Conservation (phyloP, 2,113 vertebrate genomes). For the Prolemur simus region DNA sequence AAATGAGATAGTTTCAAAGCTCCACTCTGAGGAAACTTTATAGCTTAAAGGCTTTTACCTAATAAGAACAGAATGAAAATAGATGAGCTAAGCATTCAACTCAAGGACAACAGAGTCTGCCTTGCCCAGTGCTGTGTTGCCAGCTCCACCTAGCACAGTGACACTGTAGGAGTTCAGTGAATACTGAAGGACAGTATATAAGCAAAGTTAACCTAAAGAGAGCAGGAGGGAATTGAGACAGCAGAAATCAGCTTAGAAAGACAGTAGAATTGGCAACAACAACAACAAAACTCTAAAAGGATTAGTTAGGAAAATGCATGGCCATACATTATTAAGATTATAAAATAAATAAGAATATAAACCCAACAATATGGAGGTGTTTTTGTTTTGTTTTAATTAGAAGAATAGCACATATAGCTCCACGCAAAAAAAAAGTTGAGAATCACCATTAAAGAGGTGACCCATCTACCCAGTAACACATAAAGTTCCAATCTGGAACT, state of each 20-base stretch:
- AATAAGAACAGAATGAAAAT: background rate
- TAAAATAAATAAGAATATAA: constrained; percentile 24
- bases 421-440: background rate
- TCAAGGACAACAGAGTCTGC: background rate
- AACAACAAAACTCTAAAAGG: constrained; percentile 7
- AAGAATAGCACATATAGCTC: background rate
- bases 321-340: background rate
- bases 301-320: constrained; percentile 33
- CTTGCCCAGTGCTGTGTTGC: background rate
- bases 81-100: background rate
- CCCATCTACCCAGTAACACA: background rate
- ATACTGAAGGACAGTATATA: background rate
- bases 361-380: background rate
- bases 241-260: constrained; percentile 33
- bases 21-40: background rate
- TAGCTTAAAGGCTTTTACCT: background rate
- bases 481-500: background rate
- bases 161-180: background rate
- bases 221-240: background rate
- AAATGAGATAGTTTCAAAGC: background rate
- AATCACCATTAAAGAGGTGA: background rate
- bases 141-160: background rate
- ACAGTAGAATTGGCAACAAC: background rate
- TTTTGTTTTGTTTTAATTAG: constrained; percentile 56
- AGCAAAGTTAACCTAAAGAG: background rate